Evolutionary conservation across 2,888 invertebrate genomes (phyloP), one percentile per base, ranked within the genome.

Genomic region (Thymelicus sylvestris): DNA sequence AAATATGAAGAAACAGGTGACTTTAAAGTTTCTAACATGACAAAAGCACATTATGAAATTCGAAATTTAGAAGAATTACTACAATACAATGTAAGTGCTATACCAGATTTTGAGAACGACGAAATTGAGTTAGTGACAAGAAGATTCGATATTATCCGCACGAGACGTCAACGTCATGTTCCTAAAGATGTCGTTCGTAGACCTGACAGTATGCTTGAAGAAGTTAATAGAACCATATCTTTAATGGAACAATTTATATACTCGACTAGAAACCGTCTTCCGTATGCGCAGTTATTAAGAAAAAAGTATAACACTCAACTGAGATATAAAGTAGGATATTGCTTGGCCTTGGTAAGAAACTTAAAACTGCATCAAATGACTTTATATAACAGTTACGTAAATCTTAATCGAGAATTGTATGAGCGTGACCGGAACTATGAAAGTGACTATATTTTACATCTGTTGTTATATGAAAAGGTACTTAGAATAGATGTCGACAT

Each of bases 181-280:
- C 66, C 7, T 47, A 50, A 0, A 61, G 7, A 6, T 39, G 1
- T 75, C 74, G 55, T 73, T 73, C 15, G 13, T 19, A 57, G 24
- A 55, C 10, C 10, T 8, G 12, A 12, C 10, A 2, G 24, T 24
- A 24, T 55, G 0, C 55, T 55, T 24, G 1, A 6, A 24, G 0
- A 24, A 1, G 24, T 24, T 57, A 57, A 57, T 38, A 57, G 38
- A 57, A 57, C 57, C 0, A 7, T 81, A 0, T 0, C 73, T 0
- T 0, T 85, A 0, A 85, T 85, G 80, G 68, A 76, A 5, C 87
- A 88, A 57, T 87, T 88, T 19, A 64, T 86, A 0, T 86, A 86
- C 67, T 72, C 76, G 7, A 78, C 80, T 0, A 78, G 84, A 24
- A 85, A 86, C 68, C 82, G 81, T n/a, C 19, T 88, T 3, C 72